Evolutionary conservation across 2,888 invertebrate species (phyloP).

Genomic region (Chrysolina americana): DNA sequence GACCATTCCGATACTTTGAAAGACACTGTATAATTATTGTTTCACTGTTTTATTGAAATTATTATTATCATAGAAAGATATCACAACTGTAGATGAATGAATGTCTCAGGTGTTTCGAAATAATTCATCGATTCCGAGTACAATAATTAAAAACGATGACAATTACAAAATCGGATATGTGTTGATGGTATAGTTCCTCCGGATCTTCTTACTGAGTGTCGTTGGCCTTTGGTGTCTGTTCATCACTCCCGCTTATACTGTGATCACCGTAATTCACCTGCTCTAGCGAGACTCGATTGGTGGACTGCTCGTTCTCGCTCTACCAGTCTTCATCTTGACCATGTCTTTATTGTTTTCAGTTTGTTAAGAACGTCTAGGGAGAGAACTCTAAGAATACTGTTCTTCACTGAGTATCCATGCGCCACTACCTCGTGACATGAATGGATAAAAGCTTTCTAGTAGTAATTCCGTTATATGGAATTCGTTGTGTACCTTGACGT

Average conservation of each 20-base stretch:
- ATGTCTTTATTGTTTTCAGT: conserved; percentile 56
- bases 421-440: conserved; percentile 44
- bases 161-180: conserved; percentile 53
- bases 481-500: conserved; percentile 55
- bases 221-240: conserved; percentile 66
- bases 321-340: conserved; percentile 57
- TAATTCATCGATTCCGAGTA: too few species aligned
- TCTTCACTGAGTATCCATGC: conserved; percentile 31
- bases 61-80: too few species aligned
- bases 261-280: conserved; percentile 62
- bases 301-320: conserved; percentile 63
- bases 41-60: too few species aligned
- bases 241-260: conserved; percentile 48
- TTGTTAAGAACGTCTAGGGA: conserved; percentile 57
- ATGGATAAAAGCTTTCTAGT: conserved; percentile 52
- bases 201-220: conserved; percentile 60
- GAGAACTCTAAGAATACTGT: conserved; percentile 35
- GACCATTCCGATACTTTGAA: too few species aligned
- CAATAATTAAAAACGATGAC: conserved; percentile 8
- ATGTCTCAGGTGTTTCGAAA: too few species aligned
- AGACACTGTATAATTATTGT: too few species aligned
- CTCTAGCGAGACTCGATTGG: conserved; percentile 65
- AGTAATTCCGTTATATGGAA: conserved; percentile 58
- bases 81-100: too few species aligned
- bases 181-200: conserved; percentile 60